Evolutionary conservation across 2,797 vertebrate species (phyloP), one percentile per base, ranked within the genome.

Genomic region (Coilia nasus): DNA sequence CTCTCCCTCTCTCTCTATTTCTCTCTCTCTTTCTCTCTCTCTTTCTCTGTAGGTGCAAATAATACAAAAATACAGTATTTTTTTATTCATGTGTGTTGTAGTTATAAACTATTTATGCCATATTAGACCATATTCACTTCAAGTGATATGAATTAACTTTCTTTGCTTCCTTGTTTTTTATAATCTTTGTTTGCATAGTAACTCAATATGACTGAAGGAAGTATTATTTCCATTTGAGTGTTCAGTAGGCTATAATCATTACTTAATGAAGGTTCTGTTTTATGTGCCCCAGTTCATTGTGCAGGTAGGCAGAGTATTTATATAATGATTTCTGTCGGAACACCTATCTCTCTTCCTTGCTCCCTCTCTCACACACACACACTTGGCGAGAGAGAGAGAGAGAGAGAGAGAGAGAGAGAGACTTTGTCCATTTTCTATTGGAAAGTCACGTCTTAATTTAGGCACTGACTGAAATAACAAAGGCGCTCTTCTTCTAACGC

Each of bases 401-500:
- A 50, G 84, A 35, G 54, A 81, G 56, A 81, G 67, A 81, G 57
- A 21, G 57, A 71, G 64, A 71, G 64, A 21, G 71, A 78, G 71
- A 78, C 15, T 21, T n/a, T 59, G 71, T 31, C 23, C 23, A 85
- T 44, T 60, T 35, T 71, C 81, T 64, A 60, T 71, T 81, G 75
- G 50, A 46, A 71, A 64, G 54, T 83, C 25, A 78, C 71, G 44
- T 78, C 71, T 78, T 78, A 78, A 78, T 78, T 78, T 15, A 78
- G 31, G 71, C 19, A 78, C 15, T 41, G 71, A 78, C 31, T 78
- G 4, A 71, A 31, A 78, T 44, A 44, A 78, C 71, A 78, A 71
- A 71, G 71, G 21, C 71, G 35, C 71, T 80, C 57, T 28, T 23
- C 44, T 80, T 84, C 83, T 78, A 85, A 25, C n/a, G 44, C 81